A percentile compares a stretch with the other conserved stretches of the same genome.
These are phyloP conservation scores for Ophion ellenae DNA, from an alignment of 2,888 invertebrate genomes.

Conservation along the genomic window DNA sequence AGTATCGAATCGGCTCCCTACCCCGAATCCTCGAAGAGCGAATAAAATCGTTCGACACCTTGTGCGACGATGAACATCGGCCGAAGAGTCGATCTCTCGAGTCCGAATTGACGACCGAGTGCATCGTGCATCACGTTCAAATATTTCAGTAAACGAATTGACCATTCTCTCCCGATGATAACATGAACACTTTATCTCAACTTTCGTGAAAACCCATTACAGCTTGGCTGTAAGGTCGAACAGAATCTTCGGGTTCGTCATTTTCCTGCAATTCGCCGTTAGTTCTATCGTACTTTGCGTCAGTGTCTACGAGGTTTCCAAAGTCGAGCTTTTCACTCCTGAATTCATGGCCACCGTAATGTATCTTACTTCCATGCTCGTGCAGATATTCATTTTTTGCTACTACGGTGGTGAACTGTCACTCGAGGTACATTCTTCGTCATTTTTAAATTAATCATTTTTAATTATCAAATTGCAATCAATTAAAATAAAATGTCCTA, in stretches of 20 bases:
- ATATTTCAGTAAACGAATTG: conserved; percentile 53
- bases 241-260: conserved; percentile 64
- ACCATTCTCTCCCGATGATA: not conserved
- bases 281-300: conserved; percentile 71
- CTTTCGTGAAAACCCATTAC: not conserved
- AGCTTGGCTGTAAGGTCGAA: conserved; percentile 64
- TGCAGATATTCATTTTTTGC: conserved; percentile 69
- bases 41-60: conserved; percentile 37
- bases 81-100: conserved; percentile 22
- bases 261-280: conserved; percentile 67
- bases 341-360: conserved; percentile 62
- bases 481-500: not conserved
- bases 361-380: conserved; percentile 68
- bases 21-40: conserved; percentile 25
- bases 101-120: conserved; percentile 44
- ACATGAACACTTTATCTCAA: not conserved
- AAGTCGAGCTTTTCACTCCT: conserved; percentile 58
- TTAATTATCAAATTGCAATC: conserved; percentile 42
- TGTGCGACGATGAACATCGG: not conserved
- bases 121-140: conserved; percentile 60
- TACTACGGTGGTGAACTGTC: conserved; percentile 63
- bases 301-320: conserved; percentile 69
- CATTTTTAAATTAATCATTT: not conserved
- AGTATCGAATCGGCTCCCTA: conserved; percentile 66
- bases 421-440: conserved; percentile 1